Conservation (phyloP, 1,140 invertebrate genomes). For the Hycleus phaleratus region DNA sequence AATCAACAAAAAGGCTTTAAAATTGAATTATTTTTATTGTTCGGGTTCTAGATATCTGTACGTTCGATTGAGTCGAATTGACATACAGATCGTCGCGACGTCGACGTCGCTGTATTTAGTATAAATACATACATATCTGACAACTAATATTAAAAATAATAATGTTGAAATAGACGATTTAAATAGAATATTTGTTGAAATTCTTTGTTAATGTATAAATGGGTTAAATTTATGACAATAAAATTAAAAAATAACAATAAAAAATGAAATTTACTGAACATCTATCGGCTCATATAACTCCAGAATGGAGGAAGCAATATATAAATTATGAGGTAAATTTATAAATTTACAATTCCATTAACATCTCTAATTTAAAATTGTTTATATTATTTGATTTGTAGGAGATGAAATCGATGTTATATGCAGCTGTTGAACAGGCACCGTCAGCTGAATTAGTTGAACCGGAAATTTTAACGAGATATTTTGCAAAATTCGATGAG, state of each 20-base stretch:
- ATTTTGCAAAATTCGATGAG: constrained; percentile 94
- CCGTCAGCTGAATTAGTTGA: constrained; percentile 81
- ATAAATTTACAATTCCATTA: neutral
- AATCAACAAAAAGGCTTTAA: too few relatives aligned
- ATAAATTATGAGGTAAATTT: constrained; percentile 89
- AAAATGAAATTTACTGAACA: constrained; percentile 87
- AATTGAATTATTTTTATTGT: neutral
- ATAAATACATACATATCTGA: neutral
- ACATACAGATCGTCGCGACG: neutral
- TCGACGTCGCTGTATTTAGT: neutral
- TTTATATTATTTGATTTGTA: constrained; percentile 37
- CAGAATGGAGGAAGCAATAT: constrained; percentile 93
- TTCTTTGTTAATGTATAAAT: constrained; percentile 4
- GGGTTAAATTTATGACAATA: constrained; percentile 50
- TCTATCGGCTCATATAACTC: constrained; percentile 80
- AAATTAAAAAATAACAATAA: constrained; percentile 81
- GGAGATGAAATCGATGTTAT: constrained; percentile 91
- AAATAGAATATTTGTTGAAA: neutral
- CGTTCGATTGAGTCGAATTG: neutral
- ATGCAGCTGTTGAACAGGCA: constrained; percentile 79
- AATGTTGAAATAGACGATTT: neutral
- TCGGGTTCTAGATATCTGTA: neutral
- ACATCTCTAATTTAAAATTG: neutral
- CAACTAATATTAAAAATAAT: neutral
- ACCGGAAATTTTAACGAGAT: constrained; percentile 77